These are phyloP conservation scores for Drosophila seguyi DNA, from an alignment of 1,140 invertebrate genomes.

Conservation along the genomic window DNA sequence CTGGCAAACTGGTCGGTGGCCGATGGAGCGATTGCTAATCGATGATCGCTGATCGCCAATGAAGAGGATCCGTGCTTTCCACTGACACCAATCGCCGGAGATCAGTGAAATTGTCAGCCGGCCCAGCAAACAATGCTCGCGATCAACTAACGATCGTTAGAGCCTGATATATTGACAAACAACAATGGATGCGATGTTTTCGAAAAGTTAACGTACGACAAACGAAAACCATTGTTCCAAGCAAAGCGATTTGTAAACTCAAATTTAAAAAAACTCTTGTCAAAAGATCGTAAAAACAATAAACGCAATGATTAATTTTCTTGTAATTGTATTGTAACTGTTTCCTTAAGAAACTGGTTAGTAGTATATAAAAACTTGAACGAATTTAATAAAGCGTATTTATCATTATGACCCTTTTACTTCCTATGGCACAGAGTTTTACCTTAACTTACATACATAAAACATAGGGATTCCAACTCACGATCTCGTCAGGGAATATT, in stretches of 20 bases:
- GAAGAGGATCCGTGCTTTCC: slow-evolving; percentile 47
- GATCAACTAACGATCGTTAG: slow-evolving; percentile 4
- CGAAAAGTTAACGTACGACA: background rate
- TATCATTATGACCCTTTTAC: too few relatives aligned
- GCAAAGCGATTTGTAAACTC: slow-evolving; percentile 3
- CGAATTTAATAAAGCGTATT: slow-evolving; percentile 1
- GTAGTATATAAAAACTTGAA: background rate
- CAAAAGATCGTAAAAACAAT: background rate
- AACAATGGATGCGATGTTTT: slow-evolving; percentile 17
- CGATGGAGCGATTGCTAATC: slow-evolving; percentile 48
- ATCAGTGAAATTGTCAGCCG: slow-evolving; percentile 18
- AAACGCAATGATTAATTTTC: background rate
- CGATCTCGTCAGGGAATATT: too few relatives aligned
- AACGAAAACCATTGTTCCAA: slow-evolving; percentile 14
- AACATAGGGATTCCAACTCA: too few relatives aligned
- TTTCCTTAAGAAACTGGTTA: background rate
- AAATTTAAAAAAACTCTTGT: background rate
- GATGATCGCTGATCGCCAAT: slow-evolving; percentile 51
- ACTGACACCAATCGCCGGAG: slow-evolving; percentile 55
- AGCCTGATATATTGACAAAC: slow-evolving; percentile 16
- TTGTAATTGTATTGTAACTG: slow-evolving; percentile 1
- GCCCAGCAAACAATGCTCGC: slow-evolving; percentile 9
- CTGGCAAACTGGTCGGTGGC: slow-evolving; percentile 34
- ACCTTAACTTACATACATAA: too few relatives aligned
- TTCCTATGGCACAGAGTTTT: too few relatives aligned